Percentiles rank a stretch among this genome's conserved stretches.
phyloP scores from a whole-genome alignment of 2,113 vertebrate genomes.

The Paradoxurus hermaphroditus region DNA sequence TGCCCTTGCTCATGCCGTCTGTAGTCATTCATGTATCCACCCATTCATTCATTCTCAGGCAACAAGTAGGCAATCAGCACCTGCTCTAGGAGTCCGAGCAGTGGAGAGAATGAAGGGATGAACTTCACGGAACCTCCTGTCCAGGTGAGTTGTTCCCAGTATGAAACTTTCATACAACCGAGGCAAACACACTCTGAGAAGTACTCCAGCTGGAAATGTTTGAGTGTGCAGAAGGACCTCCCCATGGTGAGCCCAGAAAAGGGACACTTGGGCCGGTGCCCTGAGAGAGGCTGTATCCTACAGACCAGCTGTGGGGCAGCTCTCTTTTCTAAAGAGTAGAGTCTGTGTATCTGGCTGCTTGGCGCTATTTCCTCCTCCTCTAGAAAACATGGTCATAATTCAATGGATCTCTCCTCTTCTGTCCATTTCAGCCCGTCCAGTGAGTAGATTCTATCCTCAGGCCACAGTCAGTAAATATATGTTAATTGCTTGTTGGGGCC shows the following conservation, averaged over 20 bases:
- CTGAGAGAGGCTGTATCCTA: background rate
- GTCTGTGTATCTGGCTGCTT: background rate
- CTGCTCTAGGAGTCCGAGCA: background rate
- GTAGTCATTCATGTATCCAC: background rate
- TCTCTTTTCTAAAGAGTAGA: background rate
- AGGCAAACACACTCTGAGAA: background rate
- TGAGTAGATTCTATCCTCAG: background rate
- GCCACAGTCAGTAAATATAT: background rate
- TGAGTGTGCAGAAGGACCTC: background rate
- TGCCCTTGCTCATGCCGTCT: background rate
- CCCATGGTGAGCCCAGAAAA: background rate
- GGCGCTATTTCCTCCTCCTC: background rate
- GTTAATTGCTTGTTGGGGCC: background rate
- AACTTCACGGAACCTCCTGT: background rate
- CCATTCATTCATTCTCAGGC: background rate
- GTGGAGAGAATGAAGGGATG: background rate
- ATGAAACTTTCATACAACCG: background rate
- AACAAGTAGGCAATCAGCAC: background rate
- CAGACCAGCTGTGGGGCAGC: background rate
- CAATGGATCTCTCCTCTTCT: background rate
- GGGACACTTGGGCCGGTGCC: background rate
- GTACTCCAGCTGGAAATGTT: background rate
- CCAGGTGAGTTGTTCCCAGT: background rate
- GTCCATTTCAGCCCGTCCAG: background rate
- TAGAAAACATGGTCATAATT: background rate